Conservation (phyloP, 2,113 vertebrate genomes). For the Lepus europaeus region DNA sequence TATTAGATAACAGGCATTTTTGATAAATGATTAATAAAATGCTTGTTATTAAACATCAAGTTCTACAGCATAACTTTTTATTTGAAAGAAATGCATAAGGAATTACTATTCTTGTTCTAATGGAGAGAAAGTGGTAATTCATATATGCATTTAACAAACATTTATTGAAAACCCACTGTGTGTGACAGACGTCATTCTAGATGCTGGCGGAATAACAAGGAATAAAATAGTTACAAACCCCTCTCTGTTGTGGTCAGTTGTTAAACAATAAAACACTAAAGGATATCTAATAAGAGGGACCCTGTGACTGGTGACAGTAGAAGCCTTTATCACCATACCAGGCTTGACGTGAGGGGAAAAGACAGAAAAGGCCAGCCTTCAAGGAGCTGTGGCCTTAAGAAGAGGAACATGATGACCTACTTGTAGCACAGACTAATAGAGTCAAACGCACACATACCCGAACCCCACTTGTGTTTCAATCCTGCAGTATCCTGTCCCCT, state of each 20-base stretch:
- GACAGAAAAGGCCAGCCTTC: background rate
- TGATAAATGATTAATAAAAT: background rate
- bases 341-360: background rate
- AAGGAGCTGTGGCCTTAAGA: background rate
- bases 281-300: background rate
- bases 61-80: background rate
- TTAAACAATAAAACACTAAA: constrained; percentile 21
- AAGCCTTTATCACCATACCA: background rate
- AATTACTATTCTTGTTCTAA: constrained; percentile 2
- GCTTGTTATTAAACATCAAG: background rate
- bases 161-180: constrained; percentile 8
- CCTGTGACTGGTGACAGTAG: background rate
- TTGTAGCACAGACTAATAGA: background rate
- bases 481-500: background rate
- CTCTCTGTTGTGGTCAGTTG: background rate
- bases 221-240: background rate
- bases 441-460: background rate
- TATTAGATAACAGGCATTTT: background rate
- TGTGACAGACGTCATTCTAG: background rate
- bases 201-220: background rate
- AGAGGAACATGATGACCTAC: background rate
- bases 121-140: background rate
- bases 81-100: background rate
- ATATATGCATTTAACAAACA: constrained; percentile 1
- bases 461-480: background rate